Conservation (phyloP, 1,140 invertebrate species). For the Liolophura sinensis region DNA sequence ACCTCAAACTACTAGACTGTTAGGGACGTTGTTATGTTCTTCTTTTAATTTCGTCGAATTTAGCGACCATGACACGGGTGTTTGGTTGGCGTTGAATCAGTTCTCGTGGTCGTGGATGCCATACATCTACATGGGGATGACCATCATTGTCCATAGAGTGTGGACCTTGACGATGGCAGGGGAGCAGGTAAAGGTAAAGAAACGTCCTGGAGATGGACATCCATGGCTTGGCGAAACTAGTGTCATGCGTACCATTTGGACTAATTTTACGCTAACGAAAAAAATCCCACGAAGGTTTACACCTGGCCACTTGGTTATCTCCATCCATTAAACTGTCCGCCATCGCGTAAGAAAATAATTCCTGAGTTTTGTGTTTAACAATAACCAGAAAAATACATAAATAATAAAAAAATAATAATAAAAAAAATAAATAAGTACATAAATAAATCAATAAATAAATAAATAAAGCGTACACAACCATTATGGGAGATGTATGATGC, state of each 20-base stretch:
- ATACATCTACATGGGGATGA: constrained; percentile 1
- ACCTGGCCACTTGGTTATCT: no score
- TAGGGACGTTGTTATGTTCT: constrained; percentile 2
- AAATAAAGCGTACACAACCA: no score
- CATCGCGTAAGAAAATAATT: no score
- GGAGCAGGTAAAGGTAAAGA: constrained; percentile 6
- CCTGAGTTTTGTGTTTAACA: no score
- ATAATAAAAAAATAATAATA: no score
- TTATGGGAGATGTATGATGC: no score
- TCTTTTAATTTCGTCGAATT: constrained; percentile 18
- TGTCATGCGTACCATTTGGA: neutral
- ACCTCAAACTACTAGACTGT: constrained; percentile 14
- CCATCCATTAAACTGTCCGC: no score
- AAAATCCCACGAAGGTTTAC: no score
- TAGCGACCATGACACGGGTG: constrained; percentile 9
- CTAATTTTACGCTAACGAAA: no score
- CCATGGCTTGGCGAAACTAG: neutral
- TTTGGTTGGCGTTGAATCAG: constrained; percentile 2
- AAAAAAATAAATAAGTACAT: no score
- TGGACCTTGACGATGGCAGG: constrained; percentile 1
- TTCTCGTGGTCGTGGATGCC: neutral
- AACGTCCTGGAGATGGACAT: constrained; percentile 10
- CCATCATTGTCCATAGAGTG: neutral
- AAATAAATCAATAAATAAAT: no score
- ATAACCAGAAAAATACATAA: no score